phyloP scores from a whole-genome alignment of 2,888 invertebrate genomes.

The Hyposoter didymator region DNA sequence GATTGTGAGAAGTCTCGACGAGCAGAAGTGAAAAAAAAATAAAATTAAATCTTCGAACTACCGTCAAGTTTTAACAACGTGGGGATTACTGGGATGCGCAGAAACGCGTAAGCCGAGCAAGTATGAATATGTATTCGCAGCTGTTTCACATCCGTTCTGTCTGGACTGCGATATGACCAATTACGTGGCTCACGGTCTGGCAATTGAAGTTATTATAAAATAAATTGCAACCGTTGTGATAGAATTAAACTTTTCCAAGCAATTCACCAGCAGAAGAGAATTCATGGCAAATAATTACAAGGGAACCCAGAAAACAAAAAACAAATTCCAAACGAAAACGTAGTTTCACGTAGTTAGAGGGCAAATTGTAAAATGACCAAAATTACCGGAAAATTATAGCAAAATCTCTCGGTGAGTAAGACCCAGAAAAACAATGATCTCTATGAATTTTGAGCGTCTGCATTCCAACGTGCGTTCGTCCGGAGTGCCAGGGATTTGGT shows the following conservation, averaged over 20 bases:
- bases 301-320: background rate
- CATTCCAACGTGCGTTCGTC: background rate
- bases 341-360: too few relatives aligned
- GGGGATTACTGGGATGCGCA: constrained; percentile 47
- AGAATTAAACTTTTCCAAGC: background rate
- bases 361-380: too few relatives aligned
- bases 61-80: constrained; percentile 6
- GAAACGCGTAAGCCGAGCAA: constrained; percentile 35
- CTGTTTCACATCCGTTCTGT: constrained; percentile 65
- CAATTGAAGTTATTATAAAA: constrained; percentile 49
- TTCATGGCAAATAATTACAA: background rate
- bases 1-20: constrained; percentile 22
- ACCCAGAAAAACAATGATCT: background rate
- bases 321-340: background rate
- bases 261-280: background rate
- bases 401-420: background rate
- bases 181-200: constrained; percentile 23
- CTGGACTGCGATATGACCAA: constrained; percentile 59
- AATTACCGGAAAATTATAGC: too few relatives aligned
- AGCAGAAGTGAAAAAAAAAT: constrained; percentile 54
- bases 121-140: constrained; percentile 76
- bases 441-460: background rate
- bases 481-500: background rate
- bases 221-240: constrained; percentile 25
- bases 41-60: constrained; percentile 25